Conservation (phyloP, 2,113 vertebrate genomes). For the Gulo gulo region DNA sequence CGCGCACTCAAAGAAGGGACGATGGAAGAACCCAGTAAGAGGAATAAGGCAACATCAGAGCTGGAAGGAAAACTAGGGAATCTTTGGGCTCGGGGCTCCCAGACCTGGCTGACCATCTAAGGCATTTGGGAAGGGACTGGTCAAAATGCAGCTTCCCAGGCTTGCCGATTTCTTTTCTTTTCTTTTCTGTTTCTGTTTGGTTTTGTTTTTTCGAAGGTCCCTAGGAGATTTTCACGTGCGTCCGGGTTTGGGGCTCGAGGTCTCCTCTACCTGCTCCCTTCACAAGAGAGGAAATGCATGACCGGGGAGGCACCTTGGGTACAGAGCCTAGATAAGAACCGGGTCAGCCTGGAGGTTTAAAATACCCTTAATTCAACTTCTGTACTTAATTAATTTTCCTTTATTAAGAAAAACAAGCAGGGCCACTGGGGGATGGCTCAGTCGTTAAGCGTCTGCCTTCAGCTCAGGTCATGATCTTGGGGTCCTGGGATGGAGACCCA, state of each 20-base stretch:
- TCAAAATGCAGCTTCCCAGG: neutral
- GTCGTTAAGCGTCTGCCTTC: neutral
- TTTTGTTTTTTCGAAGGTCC: neutral
- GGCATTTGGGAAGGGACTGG: neutral
- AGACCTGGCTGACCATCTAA: too few species aligned
- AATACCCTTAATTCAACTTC: neutral
- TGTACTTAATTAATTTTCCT: neutral
- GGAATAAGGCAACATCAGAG: neutral
- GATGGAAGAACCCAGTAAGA: neutral
- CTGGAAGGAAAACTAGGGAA: neutral
- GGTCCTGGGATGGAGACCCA: neutral
- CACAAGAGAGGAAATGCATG: neutral
- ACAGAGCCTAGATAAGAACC: neutral
- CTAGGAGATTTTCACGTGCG: neutral
- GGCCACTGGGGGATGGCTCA: neutral
- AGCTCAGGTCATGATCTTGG: neutral
- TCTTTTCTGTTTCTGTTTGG: neutral
- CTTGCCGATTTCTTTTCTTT: too few species aligned
- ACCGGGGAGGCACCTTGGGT: neutral
- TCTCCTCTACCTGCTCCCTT: neutral
- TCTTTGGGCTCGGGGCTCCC: neutral
- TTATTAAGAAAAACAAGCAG: neutral
- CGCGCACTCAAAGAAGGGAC: neutral
- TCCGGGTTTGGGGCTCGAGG: neutral
- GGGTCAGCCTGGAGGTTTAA: neutral